Base-by-base conservation (phyloP, 2,113 vertebrate species). In the Phodopus roborovskii region DNA sequence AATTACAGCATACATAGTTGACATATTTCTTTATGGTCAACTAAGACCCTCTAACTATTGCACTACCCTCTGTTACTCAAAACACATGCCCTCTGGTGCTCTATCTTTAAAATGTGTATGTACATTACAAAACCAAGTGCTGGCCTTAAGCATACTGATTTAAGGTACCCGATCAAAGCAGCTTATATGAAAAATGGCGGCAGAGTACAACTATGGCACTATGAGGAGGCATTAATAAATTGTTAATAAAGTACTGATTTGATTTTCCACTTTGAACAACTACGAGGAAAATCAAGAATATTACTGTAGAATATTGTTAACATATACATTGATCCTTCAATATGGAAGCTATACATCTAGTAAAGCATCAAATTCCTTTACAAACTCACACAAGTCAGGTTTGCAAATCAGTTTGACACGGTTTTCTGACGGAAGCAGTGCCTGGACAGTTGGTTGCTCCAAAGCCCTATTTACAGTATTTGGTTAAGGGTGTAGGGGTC, bases 281-380 rank as follows among this genome's bases (percentile, higher is more conserved):
- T 88, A 48, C 82, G 70, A 0, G 4, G 92, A 90, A 95, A 95
- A 96, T 93, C 74, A 87, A 60, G 64, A 96, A 79, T 71, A 70
- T 94, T 87, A 73, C 64, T 97, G 36, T 48, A 92, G 92, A 39
- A 4, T 62, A 64, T 71, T 58, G 94, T 90, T 85, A 93, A 91
- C 30, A 90, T 13, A 95, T 6, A 97, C 36, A 93, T 0, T 89
- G 82, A 88, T 87, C 73, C 84, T 97, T 97, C 92, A 45, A 70
- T 95, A 53, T 96, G 94, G 93, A 91, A 91, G 79, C 78, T 95
- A 93, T 45, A 90, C 87, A 96, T 83, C 96, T 91, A 96, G 88
- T 73, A 92, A 95, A 98, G 97, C 87, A 97, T 81, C 95, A 92
- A 78, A 94, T 90, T 96, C 95, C 93, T 96, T 95, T 96, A 96